Percentiles rank a stretch among this genome's conserved stretches.
phyloP scores from a whole-genome alignment of 2,113 vertebrate genomes.

The Megaleporinus macrocephalus region DNA sequence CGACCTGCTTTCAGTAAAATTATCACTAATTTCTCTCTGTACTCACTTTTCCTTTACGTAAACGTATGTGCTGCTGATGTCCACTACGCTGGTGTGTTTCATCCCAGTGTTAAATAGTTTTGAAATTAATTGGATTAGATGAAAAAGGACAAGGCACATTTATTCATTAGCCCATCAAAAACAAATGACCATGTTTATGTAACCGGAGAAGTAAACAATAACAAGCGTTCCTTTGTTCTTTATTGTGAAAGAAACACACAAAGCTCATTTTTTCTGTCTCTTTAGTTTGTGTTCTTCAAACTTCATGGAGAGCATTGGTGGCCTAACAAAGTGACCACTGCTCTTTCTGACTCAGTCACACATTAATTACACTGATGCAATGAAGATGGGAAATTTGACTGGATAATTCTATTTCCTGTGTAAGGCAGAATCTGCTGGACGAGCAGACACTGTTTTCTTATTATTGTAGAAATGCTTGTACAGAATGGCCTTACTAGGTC shows the following conservation, averaged over 20 bases:
- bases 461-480: slow-evolving; percentile 15
- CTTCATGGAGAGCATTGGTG: too few species aligned
- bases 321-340: not conserved
- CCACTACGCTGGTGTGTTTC: not conserved
- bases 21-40: not conserved
- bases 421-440: slow-evolving; percentile 2
- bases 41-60: not conserved
- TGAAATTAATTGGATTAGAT: not conserved
- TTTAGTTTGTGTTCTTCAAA: slow-evolving; percentile 12
- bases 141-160: not conserved
- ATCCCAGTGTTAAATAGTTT: not conserved
- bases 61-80: not conserved
- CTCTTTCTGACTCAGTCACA: slow-evolving; percentile 27
- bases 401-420: slow-evolving; percentile 33
- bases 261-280: not conserved
- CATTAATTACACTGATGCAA: slow-evolving; percentile 43
- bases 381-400: slow-evolving; percentile 31
- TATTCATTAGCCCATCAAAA: not conserved
- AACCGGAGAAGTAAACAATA: not conserved
- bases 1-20: not conserved
- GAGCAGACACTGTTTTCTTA: not conserved
- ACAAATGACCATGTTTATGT: not conserved
- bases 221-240: not conserved
- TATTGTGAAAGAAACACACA: slow-evolving; percentile 8
- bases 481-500: slow-evolving; percentile 1